Evolutionary conservation across 2,113 vertebrate species (phyloP), one percentile per base, ranked within the genome.

Genomic region (Dromaius novaehollandiae): DNA sequence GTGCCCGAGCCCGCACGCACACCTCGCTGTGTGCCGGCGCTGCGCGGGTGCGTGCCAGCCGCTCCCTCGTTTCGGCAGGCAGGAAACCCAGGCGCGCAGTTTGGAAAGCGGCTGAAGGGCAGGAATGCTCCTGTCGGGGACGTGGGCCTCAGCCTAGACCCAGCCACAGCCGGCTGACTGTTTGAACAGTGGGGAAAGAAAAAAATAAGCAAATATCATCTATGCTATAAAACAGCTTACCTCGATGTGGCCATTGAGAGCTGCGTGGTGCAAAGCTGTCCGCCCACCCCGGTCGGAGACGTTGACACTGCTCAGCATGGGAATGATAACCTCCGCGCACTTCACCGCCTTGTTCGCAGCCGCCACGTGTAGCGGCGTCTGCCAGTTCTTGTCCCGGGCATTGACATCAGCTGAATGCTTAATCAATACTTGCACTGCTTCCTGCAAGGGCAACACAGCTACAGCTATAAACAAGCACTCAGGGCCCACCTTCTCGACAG

Each of bases 371-470:
- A 99, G 97, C 0, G 99, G 99, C 0, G 99, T 99, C 98, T 99
- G 99, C 99, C 99, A 99, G 98, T 99, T 99, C 98, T 99, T 99
- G 98, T 99, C 99, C 26, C 99, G 98, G 0, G 99, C 99, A 0
- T 99, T 99, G 95, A 99, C 99, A 1, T 99, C 99, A 0, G 99
- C 99, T 0, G 99, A 99, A 96, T 99, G 99, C 65, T 99, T 99
- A 82, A 99, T 99, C 98, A 99, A 80, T 60, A 99, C 98, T 24
- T 99, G 98, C 55, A 99, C 99, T 0, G 99, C 99, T 68, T 99
- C 99, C 99, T 99, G 96, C 51, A 95, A 95, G 0, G 13, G 75
- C 92, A 82, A 53, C 46, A 60, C 79, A 50, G 86, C 74, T 36
- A 11, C 4, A 15, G 7, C 26, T 34, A 2, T 44, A 21, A 86